phyloP scores from a whole-genome alignment of 2,113 vertebrate genomes.

The Micronycteris hirsuta region DNA sequence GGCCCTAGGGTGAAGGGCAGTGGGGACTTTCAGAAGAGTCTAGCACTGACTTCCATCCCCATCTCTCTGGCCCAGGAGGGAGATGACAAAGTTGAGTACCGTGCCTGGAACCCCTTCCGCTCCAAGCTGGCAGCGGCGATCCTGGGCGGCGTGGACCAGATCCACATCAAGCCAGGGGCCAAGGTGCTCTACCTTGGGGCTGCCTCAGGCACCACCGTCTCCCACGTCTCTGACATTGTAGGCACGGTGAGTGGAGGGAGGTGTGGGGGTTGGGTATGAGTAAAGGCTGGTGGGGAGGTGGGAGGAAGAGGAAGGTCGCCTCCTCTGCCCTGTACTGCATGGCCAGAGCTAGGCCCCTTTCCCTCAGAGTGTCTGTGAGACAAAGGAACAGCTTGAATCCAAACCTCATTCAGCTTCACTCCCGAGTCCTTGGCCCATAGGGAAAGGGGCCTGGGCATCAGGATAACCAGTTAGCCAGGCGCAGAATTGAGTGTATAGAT shows the following conservation, averaged over 20 bases:
- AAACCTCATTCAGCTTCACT: not conserved
- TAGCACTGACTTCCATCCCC: not conserved
- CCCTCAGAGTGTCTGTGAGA: not conserved
- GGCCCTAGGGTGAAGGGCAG: not conserved
- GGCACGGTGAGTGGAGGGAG: slow-evolving; percentile 85
- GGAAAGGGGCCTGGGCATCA: fast-evolving
- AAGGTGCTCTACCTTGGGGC: slow-evolving; percentile 94
- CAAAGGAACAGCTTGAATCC: not conserved
- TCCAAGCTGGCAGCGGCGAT: slow-evolving; percentile 95
- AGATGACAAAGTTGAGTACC: slow-evolving; percentile 91
- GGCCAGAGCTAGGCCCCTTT: not conserved
- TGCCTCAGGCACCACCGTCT: slow-evolving; percentile 93
- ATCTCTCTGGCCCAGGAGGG: slow-evolving; percentile 82
- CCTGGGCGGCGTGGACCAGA: slow-evolving; percentile 92
- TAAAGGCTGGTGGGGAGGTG: slow-evolving; percentile 63
- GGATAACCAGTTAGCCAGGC: not conserved
- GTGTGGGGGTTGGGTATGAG: not conserved
- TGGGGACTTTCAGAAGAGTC: not conserved
- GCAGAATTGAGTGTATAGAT: not conserved
- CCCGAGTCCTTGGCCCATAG: not conserved
- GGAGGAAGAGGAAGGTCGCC: not conserved
- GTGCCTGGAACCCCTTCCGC: slow-evolving; percentile 95
- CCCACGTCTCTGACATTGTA: slow-evolving; percentile 94
- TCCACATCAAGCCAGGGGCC: slow-evolving; percentile 91
- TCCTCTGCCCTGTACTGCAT: not conserved